Evolutionary conservation across 2,888 invertebrate genomes (phyloP), one percentile per base, ranked within the genome.

Genomic region (Pseudoips prasinana): DNA sequence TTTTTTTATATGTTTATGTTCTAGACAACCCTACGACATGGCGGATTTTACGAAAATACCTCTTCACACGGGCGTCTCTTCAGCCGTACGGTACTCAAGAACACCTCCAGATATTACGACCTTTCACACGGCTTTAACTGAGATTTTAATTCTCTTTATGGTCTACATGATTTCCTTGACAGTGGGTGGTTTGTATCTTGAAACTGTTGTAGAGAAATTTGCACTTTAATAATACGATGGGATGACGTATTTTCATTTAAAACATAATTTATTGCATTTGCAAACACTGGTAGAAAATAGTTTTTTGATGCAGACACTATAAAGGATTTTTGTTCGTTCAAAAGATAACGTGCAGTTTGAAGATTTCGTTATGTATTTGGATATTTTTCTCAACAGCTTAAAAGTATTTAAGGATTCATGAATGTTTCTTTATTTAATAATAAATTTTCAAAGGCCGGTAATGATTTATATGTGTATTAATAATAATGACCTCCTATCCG

Each of bases 61-160:
- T 37, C 33, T 39, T 44, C 33, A 27, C 39, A 33, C 29, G 18
- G 14, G 39, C 28, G 43, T 42, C 46, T 46, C 43, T 39, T 46
- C 43, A 45, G 22, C 42, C 39, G 28, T n/a, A n/a, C n/a, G n/a
- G n/a, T n/a, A 29, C 33, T 29, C 25, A 33, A 28, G 41, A 40
- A 44, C 43, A 58, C 55, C 46, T 58, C 10, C 37, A 39, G 43
- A 53, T 31, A 41, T 48, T 24, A 46, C 38, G 10, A 36, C 32
- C 41, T 42, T 33, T 40, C 32, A 27, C 32, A 31, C 34, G 25
- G 24, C 19, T 42, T 31, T 41, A 31, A 31, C 35, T 25, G 28
- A 44, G 50, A 28, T 58, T 58, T 55, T 55, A 40, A 42, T 36
- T 46, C 50, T 42, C 35, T 43, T 57, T 45, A 38, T 28, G 36